Percentiles rank a stretch among this genome's conserved stretches.
phyloP scores from a whole-genome alignment of 2,797 vertebrate genomes.

The Craterocephalus amniculus region DNA sequence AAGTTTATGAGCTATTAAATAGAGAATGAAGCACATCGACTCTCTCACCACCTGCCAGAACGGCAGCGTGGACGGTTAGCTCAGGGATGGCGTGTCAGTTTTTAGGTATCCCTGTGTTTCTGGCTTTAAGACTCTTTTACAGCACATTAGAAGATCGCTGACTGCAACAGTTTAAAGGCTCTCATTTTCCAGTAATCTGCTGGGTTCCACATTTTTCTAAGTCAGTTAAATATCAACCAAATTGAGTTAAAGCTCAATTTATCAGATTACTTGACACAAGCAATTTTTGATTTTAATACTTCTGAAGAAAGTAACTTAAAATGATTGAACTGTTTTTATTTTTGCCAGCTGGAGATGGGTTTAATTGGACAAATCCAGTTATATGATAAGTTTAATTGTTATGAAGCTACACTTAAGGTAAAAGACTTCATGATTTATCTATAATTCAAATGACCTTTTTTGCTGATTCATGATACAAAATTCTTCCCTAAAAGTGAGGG shows the following conservation, averaged over 20 bases:
- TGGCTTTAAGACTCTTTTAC: conserved; percentile 44
- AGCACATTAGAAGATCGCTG: conserved; percentile 48
- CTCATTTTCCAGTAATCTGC: conserved; percentile 11
- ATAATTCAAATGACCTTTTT: background rate
- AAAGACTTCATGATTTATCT: background rate
- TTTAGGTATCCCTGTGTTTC: conserved; percentile 20
- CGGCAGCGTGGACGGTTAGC: conserved; percentile 17
- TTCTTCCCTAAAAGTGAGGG: background rate
- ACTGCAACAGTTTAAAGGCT: conserved; percentile 23
- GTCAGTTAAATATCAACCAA: conserved; percentile 20
- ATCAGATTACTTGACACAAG: background rate
- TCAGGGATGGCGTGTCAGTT: background rate
- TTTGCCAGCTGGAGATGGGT: background rate
- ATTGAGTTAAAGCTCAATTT: conserved; percentile 14
- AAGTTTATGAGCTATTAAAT: conserved; percentile 54
- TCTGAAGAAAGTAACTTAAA: background rate
- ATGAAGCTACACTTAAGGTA: conserved; percentile 3
- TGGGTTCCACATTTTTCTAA: background rate
- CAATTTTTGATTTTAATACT: background rate
- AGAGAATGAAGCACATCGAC: conserved; percentile 22
- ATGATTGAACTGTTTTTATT: background rate
- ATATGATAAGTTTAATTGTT: background rate
- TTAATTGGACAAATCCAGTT: background rate
- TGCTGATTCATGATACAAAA: background rate
- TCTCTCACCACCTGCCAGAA: conserved; percentile 23